Base-by-base conservation (phyloP, 2,797 vertebrate species). In the Chrysocyon brachyurus region DNA sequence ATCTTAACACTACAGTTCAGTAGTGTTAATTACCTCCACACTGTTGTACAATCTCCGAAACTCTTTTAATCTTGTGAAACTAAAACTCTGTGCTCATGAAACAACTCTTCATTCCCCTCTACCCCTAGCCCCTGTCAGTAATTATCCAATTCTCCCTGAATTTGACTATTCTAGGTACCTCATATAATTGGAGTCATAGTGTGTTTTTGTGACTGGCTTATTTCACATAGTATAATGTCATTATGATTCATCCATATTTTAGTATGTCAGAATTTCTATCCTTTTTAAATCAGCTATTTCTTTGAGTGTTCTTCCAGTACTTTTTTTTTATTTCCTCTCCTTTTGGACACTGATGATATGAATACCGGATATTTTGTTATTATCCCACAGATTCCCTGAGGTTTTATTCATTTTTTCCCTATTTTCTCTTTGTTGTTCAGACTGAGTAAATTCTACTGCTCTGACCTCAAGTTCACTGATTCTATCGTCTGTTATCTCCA, bases 401-500 rank as follows among this genome's bases (percentile, higher is more conserved):
- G 33, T 21, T 91, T 56, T 89, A 26, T 36, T 90, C 31, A 90
- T 52, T 95, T 92, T 70, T 84, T 31, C 56, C 11, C 33, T 92
- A 26, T 77, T 89, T 93, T 90, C 72, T 68, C 59, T 73, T 78
- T 77, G 14, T 72, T 97, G 24, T 85, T 84, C 46, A 92, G 24
- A 86, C 0, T 86, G 54, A 94, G 36, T 85, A 90, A 70, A 90
- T 96, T 87, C 52, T 93, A 63, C 40, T 90, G 68, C 87, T 93
- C 24, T 93, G 49, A 89, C 28, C 33, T 92, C 59, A 91, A 95
- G 68, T 73, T 93, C 24, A 86, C 66, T 75, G 63, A 94, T 96
- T 91, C 59, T 66, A 91, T 95, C 36, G 92, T 91, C 79, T 93
- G 56, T 91, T 93, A 83, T 90, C 24, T 96, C 31, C 66, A 79